A percentile compares a stretch with the other conserved stretches of the same genome.
phyloP scores from a whole-genome alignment of 2,888 invertebrate genomes.

The Poecilobothrus nobilitatus region DNA sequence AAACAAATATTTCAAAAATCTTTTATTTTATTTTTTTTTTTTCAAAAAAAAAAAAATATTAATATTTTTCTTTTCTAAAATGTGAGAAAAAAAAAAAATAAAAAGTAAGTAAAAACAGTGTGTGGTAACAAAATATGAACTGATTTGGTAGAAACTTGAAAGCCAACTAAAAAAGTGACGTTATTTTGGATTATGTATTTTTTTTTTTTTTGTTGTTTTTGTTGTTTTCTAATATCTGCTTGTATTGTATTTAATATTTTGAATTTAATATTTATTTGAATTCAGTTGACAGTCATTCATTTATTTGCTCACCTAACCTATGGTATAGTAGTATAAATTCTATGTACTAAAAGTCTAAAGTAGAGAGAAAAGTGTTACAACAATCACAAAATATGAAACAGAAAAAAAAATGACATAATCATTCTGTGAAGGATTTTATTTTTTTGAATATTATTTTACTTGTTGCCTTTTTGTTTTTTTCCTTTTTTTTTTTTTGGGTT shows the following conservation, averaged over 20 bases:
- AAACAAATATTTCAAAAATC: too few relatives aligned
- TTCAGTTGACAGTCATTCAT: too few relatives aligned
- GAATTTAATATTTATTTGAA: neutral
- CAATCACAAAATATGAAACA: neutral
- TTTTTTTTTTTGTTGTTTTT: too few relatives aligned
- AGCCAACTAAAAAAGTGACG: neutral
- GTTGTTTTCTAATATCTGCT: too few relatives aligned
- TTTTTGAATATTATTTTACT: neutral
- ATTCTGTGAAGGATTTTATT: neutral
- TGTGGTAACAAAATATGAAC: neutral
- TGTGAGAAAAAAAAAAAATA: too few relatives aligned
- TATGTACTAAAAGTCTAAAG: too few relatives aligned
- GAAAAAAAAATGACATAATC: conserved; percentile 2
- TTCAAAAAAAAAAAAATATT: too few relatives aligned
- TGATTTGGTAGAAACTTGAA: neutral
- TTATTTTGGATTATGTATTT: neutral
- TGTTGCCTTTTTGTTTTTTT: neutral
- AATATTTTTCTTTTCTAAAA: too few relatives aligned
- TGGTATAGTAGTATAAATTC: neutral
- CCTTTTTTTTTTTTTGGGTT: neutral
- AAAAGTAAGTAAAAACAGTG: too few relatives aligned
- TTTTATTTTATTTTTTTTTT: too few relatives aligned
- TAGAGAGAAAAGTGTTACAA: neutral
- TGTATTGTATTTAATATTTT: neutral
- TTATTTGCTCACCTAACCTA: neutral